Evolutionary conservation across 2,797 vertebrate species (phyloP), one percentile per base, ranked within the genome.

Genomic region (Anniella stebbinsi): DNA sequence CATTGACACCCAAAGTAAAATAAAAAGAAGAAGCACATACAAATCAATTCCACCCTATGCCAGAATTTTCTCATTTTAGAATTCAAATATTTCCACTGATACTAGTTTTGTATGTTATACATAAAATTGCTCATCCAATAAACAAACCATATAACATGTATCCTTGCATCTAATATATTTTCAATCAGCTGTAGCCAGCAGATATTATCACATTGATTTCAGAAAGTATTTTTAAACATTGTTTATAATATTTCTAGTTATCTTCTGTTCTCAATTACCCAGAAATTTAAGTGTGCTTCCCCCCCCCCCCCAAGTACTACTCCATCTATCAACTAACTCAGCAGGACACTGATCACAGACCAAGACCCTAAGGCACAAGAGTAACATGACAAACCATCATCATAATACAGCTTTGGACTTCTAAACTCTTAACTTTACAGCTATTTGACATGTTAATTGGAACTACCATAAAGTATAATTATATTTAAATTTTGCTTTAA

Each of bases 401-500:
- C 90, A 78, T 4, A 87, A 38, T 51, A 54, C 18, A 77, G 87
- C 33, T 73, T 95, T 96, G 67, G 94, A 54, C 54, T 88, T 93
- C 91, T 1, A 89, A 93, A 92, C 75, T 90, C 72, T 80, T 75
- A 66, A 33, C n/a, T 54, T 93, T 67, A 86, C 41, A 78, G 38
- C 51, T 87, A 89, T 72, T 51, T 92, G 67, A 87, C 45, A 91
- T 87, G 73, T 89, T 93, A 73, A 88, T 51, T 92, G 2, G 60
- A 80, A 66, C 80, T 83, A 83, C 60, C 48, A 88, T 87, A 92
- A 85, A 92, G 87, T 90, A 87, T 88, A 89, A 28, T 91, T 91
- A 82, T 87, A 94, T 89, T 90, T 90, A 81, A 92, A 90, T 89
- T 84, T 92, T 85, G 60, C 23, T 88, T 89, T 87, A 93, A 92